These are phyloP conservation scores for Apis florea DNA, from an alignment of 1,140 invertebrate genomes.

Conservation along the genomic window DNA sequence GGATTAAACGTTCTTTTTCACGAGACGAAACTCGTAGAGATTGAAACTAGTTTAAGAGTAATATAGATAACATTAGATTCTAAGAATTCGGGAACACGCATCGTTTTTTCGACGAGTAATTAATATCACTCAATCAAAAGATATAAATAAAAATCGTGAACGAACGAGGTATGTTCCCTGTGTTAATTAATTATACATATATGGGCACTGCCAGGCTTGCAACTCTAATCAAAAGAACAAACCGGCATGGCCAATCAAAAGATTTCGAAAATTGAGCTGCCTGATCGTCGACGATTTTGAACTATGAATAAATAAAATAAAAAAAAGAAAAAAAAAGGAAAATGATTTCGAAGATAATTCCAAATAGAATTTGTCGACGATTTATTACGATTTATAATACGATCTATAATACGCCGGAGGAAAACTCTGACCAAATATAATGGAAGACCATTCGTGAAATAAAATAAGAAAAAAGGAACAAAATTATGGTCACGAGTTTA, in stretches of 20 bases:
- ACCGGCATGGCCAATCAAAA: slow-evolving; percentile 60
- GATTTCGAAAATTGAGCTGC: slow-evolving; percentile 51
- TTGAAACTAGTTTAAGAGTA: slow-evolving; percentile 22
- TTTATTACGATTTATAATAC: slow-evolving; percentile 5
- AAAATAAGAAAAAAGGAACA: background rate
- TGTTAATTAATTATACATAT: slow-evolving; percentile 64
- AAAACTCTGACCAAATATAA: slow-evolving; percentile 45
- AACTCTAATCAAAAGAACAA: slow-evolving; percentile 64
- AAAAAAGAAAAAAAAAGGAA: background rate
- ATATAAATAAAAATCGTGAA: background rate
- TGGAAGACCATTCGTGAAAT: slow-evolving; percentile 28
- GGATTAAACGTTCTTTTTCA: background rate
- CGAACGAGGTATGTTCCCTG: slow-evolving; percentile 27
- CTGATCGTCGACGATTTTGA: slow-evolving; percentile 31
- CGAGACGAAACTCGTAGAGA: slow-evolving; percentile 27
- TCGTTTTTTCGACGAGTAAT: background rate
- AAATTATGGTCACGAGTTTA: slow-evolving; percentile 62
- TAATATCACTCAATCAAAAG: background rate
- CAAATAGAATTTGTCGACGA: slow-evolving; percentile 10
- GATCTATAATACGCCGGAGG: slow-evolving; percentile 26
- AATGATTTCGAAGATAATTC: slow-evolving; percentile 6
- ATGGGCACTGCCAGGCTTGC: slow-evolving; percentile 70
- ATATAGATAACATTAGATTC: slow-evolving; percentile 13
- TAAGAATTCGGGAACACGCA: slow-evolving; percentile 13
- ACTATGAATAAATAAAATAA: background rate